Conservation (phyloP, 2,797 vertebrate genomes). For the Eulemur albifrons region DNA sequence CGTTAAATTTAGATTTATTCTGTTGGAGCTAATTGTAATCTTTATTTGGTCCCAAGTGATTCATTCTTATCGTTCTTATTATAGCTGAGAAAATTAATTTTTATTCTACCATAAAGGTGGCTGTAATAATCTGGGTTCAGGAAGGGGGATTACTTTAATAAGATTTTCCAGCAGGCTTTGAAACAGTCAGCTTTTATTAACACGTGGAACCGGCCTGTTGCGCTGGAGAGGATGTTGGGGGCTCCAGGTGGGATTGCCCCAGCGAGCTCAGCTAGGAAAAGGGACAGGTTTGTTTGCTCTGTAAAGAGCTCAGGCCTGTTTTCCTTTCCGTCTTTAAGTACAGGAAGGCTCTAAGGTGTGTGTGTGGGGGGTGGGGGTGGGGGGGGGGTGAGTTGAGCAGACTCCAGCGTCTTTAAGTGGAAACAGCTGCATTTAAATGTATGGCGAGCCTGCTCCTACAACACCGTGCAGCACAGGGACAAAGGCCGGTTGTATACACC, state of each 20-base stretch:
- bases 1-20: slow-evolving; percentile 88
- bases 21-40: slow-evolving; percentile 88
- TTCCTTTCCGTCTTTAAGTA: neutral
- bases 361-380: too few species aligned
- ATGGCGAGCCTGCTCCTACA: accelerated
- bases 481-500: accelerated
- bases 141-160: slow-evolving; percentile 87
- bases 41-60: slow-evolving; percentile 87
- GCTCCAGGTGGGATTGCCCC: neutral
- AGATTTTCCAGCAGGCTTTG: slow-evolving; percentile 84
- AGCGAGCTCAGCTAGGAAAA: neutral
- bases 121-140: slow-evolving; percentile 87
- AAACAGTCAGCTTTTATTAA: slow-evolving; percentile 71
- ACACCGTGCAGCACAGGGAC: accelerated
- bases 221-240: accelerated
- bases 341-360: too few species aligned
- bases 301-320: accelerated
- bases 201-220: neutral
- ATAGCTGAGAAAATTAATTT: slow-evolving; percentile 89
- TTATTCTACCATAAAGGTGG: slow-evolving; percentile 87
- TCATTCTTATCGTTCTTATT: slow-evolving; percentile 87
- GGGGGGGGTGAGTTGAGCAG: accelerated
- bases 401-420: accelerated
- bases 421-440: neutral
- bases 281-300: neutral